Base-by-base conservation (phyloP, 2,888 invertebrate species). In the Rhingia rostrata region DNA sequence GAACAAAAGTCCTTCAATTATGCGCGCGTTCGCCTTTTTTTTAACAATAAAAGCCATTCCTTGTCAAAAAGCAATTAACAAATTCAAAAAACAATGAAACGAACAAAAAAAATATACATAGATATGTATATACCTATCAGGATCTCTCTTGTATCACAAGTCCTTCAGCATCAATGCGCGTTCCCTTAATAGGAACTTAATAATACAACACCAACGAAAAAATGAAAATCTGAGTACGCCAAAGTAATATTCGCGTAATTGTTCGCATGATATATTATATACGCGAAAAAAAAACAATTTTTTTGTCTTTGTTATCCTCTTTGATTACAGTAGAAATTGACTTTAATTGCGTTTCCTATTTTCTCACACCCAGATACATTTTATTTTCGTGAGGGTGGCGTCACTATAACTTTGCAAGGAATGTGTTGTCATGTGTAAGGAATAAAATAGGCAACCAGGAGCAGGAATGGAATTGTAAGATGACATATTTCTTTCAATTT, bases 181-280 rank as follows among this genome's bases (percentile, higher is more conserved):
- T 74, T 12, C 53, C 64, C 43, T 35, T 58, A 12, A 49, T 66
- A 30, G 33, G 66, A 75, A n/a, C 51, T 22, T 22, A 22, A 22
- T 22, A 22, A 10, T 67, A 67, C 41, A 74, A 49, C 41, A 60
- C 22, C 6, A 14, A 43, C 22, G 4, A 47, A 53, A 39, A 22
- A 22, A 22, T 22, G 22, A 74, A 47, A 41, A 33, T 60, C 67
- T 61, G 66, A 66, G 51, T 49, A 54, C 61, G 43, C 64, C 45
- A 80, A 80, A 80, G 73, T 73, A 73, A 73, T 73, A 80, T 80
- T 61, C 73, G 61, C 66, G 67, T 74, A 74, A 80, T 74, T 80
- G 67, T 63, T 73, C 60, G 61, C 67, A 69, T 73, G 66, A 69
- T 69, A 77, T 77, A 67, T 77, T 77, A 60, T 69, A 67, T 32